Percentiles rank a stretch among this genome's conserved stretches.
Conservation (phyloP, 1,140 invertebrate genomes). For the Colletes gigas region DNA sequence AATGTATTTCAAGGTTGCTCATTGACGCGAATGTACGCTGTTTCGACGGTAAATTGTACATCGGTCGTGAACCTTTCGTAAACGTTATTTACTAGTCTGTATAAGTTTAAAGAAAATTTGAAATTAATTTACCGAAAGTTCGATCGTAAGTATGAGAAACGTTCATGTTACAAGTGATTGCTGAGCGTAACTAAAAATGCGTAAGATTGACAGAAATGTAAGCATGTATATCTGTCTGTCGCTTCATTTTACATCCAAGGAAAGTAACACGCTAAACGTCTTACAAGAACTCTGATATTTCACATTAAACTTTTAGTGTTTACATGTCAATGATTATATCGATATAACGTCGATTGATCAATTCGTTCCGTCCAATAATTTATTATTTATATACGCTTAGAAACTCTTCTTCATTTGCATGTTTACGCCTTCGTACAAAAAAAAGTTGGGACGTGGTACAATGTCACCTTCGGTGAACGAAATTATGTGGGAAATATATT, state of each 20-base stretch:
- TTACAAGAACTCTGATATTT: neutral
- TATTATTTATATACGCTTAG: neutral
- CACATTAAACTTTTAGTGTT: neutral
- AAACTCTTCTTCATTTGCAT: conserved; percentile 6
- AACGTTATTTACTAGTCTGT: neutral
- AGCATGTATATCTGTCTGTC: conserved; percentile 10
- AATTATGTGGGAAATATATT: conserved; percentile 23
- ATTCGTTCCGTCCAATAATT: neutral
- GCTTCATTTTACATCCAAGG: conserved; percentile 31
- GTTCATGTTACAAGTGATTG: conserved; percentile 1
- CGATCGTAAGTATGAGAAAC: neutral
- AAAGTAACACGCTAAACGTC: conserved; percentile 19
- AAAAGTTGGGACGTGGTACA: neutral
- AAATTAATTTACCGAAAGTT: neutral
- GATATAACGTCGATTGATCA: neutral
- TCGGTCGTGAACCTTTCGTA: neutral
- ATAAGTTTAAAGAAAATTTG: neutral
- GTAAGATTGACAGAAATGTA: conserved; percentile 43
- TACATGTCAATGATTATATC: neutral
- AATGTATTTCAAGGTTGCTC: conserved; percentile 37
- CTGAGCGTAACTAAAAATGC: conserved; percentile 39
- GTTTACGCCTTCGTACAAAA: conserved; percentile 6
- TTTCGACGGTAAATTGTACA: conserved; percentile 8
- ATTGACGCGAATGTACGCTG: conserved; percentile 10
- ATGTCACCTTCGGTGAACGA: conserved; percentile 31